Conservation (phyloP, 2,888 invertebrate genomes). For the Lucinisca nassula region DNA sequence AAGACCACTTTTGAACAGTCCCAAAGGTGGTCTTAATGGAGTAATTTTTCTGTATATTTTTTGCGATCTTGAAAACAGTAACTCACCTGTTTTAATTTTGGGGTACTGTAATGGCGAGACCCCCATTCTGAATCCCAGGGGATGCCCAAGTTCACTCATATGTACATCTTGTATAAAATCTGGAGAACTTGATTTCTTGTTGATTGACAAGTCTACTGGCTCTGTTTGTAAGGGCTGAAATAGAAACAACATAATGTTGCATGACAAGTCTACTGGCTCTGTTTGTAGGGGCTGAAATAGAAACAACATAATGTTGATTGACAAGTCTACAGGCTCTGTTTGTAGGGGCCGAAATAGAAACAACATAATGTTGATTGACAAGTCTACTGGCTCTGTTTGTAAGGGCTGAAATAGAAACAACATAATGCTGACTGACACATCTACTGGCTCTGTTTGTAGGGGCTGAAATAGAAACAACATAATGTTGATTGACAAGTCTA, state of each 20-base stretch:
- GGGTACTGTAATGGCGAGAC: background rate
- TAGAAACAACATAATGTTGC: constrained; percentile 67
- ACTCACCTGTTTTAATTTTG: background rate
- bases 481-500: constrained; percentile 84
- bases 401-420: constrained; percentile 77
- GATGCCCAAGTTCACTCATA: constrained; percentile 55
- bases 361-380: constrained; percentile 81
- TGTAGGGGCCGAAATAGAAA: constrained; percentile 80
- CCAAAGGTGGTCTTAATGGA: no score
- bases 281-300: constrained; percentile 83
- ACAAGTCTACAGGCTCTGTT: constrained; percentile 86
- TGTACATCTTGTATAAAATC: constrained; percentile 57
- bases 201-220: constrained; percentile 85
- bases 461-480: constrained; percentile 76
- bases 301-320: constrained; percentile 74
- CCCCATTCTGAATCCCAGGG: constrained; percentile 70
- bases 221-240: constrained; percentile 85
- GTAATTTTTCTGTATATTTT: no score
- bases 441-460: constrained; percentile 86
- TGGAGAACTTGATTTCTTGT: constrained; percentile 72
- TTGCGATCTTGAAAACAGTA: no score
- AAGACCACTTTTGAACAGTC: no score
- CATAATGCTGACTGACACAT: constrained; percentile 83
- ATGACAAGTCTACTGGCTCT: constrained; percentile 86
- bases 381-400: constrained; percentile 86